Evolutionary conservation across 2,797 vertebrate genomes (phyloP).

Genomic region (Mastacembelus armatus): DNA sequence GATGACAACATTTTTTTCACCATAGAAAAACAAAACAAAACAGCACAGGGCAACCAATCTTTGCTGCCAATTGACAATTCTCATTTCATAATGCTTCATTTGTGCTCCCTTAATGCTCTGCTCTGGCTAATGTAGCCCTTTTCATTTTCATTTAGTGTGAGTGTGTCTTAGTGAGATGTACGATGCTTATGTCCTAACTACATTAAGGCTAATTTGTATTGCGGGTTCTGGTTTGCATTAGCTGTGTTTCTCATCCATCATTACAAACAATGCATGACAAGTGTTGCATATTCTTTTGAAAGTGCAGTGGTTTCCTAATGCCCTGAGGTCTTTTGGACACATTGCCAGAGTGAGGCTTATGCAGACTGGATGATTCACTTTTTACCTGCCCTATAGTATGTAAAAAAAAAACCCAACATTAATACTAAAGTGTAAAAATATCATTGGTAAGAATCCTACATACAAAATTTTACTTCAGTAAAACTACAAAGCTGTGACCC

Average conservation of each 20-base stretch:
- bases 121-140: slow-evolving; percentile 65
- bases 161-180: slow-evolving; percentile 40
- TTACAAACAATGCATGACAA: slow-evolving; percentile 41
- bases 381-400: background rate
- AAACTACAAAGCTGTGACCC: too few species aligned
- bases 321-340: slow-evolving; percentile 1
- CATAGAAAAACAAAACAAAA: slow-evolving; percentile 47
- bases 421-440: too few species aligned
- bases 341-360: background rate
- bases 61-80: slow-evolving; percentile 63
- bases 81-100: slow-evolving; percentile 74
- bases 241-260: slow-evolving; percentile 62
- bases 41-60: slow-evolving; percentile 62
- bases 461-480: too few species aligned
- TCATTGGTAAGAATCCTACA: too few species aligned
- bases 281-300: slow-evolving; percentile 20
- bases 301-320: slow-evolving; percentile 19
- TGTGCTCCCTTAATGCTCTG: slow-evolving; percentile 57
- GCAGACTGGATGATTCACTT: background rate
- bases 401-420: too few species aligned
- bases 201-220: slow-evolving; percentile 69
- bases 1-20: slow-evolving; percentile 11
- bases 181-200: slow-evolving; percentile 57
- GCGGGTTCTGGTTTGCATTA: slow-evolving; percentile 76
- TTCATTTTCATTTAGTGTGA: slow-evolving; percentile 59